These are phyloP conservation scores for Papilio dardanus DNA, from an alignment of 1,140 invertebrate species.

Conservation along the genomic window DNA sequence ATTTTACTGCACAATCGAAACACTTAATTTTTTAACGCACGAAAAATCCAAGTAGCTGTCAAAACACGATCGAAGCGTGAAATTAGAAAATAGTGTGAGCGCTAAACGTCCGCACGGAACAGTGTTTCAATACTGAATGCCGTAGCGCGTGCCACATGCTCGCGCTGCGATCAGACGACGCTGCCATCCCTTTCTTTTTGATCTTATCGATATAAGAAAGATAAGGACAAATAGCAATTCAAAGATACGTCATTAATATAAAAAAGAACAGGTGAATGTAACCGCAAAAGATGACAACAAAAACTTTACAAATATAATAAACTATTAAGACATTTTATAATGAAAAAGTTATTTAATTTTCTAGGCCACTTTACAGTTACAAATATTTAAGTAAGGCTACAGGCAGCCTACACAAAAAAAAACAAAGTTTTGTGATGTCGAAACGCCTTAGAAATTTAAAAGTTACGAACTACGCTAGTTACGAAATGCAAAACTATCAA, in stretches of 20 bases:
- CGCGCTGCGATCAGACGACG: constrained; percentile 54
- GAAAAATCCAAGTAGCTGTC: constrained; percentile 59
- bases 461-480: too few relatives aligned
- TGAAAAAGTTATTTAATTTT: constrained; percentile 23
- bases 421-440: background rate
- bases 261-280: constrained; percentile 77
- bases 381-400: background rate
- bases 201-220: constrained; percentile 46
- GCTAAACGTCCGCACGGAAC: constrained; percentile 53
- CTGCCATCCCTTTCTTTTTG: constrained; percentile 65
- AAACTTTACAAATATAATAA: constrained; percentile 62
- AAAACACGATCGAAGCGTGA: constrained; percentile 68
- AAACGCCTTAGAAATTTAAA: background rate
- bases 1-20: constrained; percentile 29
- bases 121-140: constrained; percentile 72
- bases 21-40: constrained; percentile 37
- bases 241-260: constrained; percentile 55
- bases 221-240: constrained; percentile 66
- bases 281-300: constrained; percentile 61
- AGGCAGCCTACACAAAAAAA: background rate
- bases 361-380: constrained; percentile 13
- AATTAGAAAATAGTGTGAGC: constrained; percentile 45
- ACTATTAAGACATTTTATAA: constrained; percentile 32
- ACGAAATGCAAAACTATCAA: too few relatives aligned
- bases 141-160: constrained; percentile 77